Base-by-base conservation (phyloP, 1,140 invertebrate genomes). In the Propsilocerus akamusi region DNA sequence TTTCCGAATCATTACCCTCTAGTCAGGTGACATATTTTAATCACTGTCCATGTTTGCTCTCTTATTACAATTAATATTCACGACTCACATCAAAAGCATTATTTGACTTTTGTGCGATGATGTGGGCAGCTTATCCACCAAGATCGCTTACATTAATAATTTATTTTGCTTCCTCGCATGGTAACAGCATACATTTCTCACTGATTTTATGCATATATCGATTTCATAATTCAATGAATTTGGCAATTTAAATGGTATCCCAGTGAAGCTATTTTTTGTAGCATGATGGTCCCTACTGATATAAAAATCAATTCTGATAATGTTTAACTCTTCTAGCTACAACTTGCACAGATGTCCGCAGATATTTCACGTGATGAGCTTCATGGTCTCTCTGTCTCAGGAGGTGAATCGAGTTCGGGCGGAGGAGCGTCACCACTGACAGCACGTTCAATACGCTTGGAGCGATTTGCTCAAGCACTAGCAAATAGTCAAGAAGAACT, bases 401-500 rank as follows among this genome's bases (percentile, higher is more conserved):
- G 74, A 47, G 71, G 78, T 49, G 82, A 83, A 55, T 81, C 78
- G 47, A 80, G 75, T 59, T 75, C 73, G 24, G 77, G 73, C 55
- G 82, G 82, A 24, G 80, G 78, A 49, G 80, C 81, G 32, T 84
- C 81, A 20, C 89, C 90, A 20, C 72, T 91, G 25, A 92, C 89
- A 3, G 85, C 85, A 26, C 75, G 87, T 49, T 90, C 89, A 22
- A 70, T 94, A 53, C 75, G 85, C 26, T 70, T 94, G 28, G 87
- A 93, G 68, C 69, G 85, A 51, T 84, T 88, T 24, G 85, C 85
- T 53, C 81, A 88, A 59, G 86, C 84, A 8, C 69, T 91, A 34
- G 85, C 87, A 32, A 86, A 90, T 49, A 91, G 86, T 70, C 78
- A 86, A 59, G 89, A 93, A 65, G 83, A 93, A 57, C 67, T 90